These are phyloP conservation scores for Heterodera filipjevi DNA, from an alignment of 2,888 invertebrate genomes.

Conservation along the genomic window DNA sequence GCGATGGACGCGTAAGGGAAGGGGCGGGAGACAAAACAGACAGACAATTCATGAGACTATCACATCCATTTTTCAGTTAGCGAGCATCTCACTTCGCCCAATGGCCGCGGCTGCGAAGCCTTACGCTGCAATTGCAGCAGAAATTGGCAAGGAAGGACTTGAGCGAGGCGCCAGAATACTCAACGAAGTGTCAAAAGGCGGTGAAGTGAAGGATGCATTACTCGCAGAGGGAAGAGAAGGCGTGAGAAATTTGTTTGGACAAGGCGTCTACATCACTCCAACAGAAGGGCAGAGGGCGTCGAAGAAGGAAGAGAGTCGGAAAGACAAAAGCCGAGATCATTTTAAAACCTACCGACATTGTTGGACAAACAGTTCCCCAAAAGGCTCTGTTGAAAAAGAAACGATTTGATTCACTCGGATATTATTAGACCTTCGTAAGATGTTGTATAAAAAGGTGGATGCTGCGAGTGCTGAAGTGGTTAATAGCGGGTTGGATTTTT, in stretches of 20 bases:
- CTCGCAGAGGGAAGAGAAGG: not conserved
- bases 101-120: not conserved
- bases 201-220: not conserved
- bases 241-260: not conserved
- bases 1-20: slow-evolving; percentile 86
- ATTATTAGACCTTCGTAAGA: no score
- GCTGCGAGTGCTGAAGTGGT: no score
- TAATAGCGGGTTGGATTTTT: no score
- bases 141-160: not conserved
- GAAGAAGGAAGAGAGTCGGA: not conserved
- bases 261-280: not conserved
- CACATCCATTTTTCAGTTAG: slow-evolving; percentile 43
- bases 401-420: no score
- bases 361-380: not conserved
- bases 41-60: no score
- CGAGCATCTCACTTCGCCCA: slow-evolving; percentile 52
- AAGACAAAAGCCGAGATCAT: not conserved
- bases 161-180: not conserved
- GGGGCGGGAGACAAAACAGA: not conserved
- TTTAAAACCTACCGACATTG: not conserved
- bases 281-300: not conserved
- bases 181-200: not conserved
- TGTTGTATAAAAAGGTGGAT: no score
- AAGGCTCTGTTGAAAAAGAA: no score
- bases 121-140: not conserved